Percentiles rank a stretch among this genome's conserved stretches.
These are phyloP conservation scores for Biston betularia DNA, from an alignment of 2,888 invertebrate genomes.

Conservation along the genomic window DNA sequence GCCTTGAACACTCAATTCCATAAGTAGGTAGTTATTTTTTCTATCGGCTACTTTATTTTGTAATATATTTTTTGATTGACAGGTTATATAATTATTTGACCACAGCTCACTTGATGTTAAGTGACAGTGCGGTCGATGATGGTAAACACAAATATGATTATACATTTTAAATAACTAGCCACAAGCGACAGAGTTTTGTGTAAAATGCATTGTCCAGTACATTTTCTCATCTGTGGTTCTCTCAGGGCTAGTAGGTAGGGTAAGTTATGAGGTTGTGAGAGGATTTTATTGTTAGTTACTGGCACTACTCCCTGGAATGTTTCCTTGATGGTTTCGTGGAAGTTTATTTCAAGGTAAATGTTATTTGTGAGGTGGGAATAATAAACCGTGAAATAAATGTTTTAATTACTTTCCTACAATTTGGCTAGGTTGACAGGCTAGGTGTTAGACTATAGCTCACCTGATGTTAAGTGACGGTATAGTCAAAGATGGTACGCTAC, in stretches of 20 bases:
- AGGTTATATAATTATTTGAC: no score
- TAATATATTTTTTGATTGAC: no score
- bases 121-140: no score
- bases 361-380: neutral
- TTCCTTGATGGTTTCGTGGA: slow-evolving; percentile 10
- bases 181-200: neutral
- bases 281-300: slow-evolving; percentile 49
- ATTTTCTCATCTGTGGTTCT: slow-evolving; percentile 39
- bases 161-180: no score
- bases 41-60: no score
- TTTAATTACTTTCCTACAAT: neutral
- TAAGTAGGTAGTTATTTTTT: no score
- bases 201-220: neutral
- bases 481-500: no score
- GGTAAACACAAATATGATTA: no score
- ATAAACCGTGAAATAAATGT: neutral
- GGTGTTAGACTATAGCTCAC: no score
- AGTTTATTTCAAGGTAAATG: slow-evolving; percentile 21
- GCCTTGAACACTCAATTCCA: no score
- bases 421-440: neutral
- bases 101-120: no score
- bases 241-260: slow-evolving; percentile 47
- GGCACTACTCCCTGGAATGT: slow-evolving; percentile 24
- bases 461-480: no score
- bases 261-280: slow-evolving; percentile 54